phyloP scores from a whole-genome alignment of 2,888 invertebrate species.

The Laspeyria flexula region DNA sequence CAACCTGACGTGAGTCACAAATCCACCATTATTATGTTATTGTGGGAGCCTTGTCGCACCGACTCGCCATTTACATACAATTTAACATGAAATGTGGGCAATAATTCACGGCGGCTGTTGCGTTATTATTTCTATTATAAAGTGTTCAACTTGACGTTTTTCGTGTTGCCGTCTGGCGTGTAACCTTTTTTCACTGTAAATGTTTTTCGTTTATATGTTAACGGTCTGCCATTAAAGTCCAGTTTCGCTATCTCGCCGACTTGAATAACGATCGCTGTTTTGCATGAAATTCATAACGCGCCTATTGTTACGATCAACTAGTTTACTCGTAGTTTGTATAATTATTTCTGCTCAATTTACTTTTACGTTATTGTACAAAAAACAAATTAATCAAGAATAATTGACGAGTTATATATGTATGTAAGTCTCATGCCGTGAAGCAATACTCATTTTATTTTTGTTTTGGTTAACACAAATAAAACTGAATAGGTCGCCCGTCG shows the following conservation, averaged over 20 bases:
- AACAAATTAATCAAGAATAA: slow-evolving; percentile 60
- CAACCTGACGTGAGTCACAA: slow-evolving; percentile 85
- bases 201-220: slow-evolving; percentile 63
- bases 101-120: slow-evolving; percentile 80
- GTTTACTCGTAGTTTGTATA: slow-evolving; percentile 50
- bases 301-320: slow-evolving; percentile 44
- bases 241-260: slow-evolving; percentile 56
- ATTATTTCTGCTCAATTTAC: slow-evolving; percentile 57
- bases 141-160: slow-evolving; percentile 77
- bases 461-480: slow-evolving; percentile 53
- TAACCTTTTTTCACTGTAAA: slow-evolving; percentile 59
- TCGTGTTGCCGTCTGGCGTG: slow-evolving; percentile 73
- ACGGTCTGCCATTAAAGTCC: slow-evolving; percentile 64
- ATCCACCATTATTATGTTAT: slow-evolving; percentile 86
- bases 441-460: slow-evolving; percentile 36
- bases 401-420: slow-evolving; percentile 44
- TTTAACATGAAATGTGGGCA: slow-evolving; percentile 85
- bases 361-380: slow-evolving; percentile 53
- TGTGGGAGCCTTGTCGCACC: slow-evolving; percentile 82
- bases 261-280: slow-evolving; percentile 61
- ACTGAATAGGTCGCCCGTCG: slow-evolving; percentile 58
- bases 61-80: slow-evolving; percentile 84
- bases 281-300: slow-evolving; percentile 56
- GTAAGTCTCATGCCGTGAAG: slow-evolving; percentile 53
- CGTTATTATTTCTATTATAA: slow-evolving; percentile 84